Conservation (phyloP, 2,113 vertebrate species). For the Sphyrna mokarran region DNA sequence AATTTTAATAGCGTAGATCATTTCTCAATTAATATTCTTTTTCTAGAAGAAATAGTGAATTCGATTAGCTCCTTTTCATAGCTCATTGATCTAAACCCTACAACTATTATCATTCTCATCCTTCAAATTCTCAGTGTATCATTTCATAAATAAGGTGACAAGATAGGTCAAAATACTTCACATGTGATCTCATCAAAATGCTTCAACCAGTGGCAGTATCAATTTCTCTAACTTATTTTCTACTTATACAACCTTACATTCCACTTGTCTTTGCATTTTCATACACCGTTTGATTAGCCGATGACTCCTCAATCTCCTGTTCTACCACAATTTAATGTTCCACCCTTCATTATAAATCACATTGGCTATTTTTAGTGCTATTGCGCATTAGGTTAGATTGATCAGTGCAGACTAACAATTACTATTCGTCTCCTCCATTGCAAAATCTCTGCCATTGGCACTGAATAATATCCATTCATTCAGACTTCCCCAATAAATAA, state of each 20-base stretch:
- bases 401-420: not conserved
- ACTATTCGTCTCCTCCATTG: not conserved
- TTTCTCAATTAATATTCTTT: not conserved
- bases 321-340: not conserved
- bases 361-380: not conserved
- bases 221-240: not conserved
- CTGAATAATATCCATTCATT: not conserved
- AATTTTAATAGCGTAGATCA: slow-evolving; percentile 8
- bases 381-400: not conserved
- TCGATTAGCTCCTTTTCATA: not conserved
- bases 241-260: not conserved
- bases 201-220: not conserved
- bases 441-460: not conserved
- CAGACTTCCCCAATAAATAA: not conserved
- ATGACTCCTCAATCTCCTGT: not conserved
- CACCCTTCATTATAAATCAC: not conserved
- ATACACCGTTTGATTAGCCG: not conserved
- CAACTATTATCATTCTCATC: not conserved
- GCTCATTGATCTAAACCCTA: not conserved
- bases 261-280: not conserved
- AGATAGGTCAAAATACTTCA: not conserved
- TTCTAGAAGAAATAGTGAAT: not conserved
- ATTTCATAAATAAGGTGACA: not conserved
- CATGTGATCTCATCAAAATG: not conserved
- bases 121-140: not conserved